Conservation (phyloP, 2,888 invertebrate genomes). For the Epistrophella euchroma region DNA sequence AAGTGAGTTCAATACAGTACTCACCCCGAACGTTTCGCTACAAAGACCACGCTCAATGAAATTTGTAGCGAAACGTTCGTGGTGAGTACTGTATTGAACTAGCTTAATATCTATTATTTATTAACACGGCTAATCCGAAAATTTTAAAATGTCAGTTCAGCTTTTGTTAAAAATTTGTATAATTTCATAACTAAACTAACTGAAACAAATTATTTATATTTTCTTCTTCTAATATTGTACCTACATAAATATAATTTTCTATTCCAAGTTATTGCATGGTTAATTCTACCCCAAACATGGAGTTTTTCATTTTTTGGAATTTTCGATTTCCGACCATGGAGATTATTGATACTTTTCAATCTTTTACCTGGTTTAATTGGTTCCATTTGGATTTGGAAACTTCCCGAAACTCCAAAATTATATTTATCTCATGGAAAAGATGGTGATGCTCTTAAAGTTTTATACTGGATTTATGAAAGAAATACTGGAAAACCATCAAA, state of each 20-base stretch:
- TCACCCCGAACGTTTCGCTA: too few relatives aligned
- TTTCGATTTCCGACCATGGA: slow-evolving; percentile 82
- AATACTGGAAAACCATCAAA: slow-evolving; percentile 78
- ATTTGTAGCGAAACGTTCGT: too few relatives aligned
- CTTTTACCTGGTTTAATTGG: slow-evolving; percentile 81
- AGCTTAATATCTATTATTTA: too few relatives aligned
- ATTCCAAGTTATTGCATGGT: slow-evolving; percentile 80
- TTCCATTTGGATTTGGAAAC: slow-evolving; percentile 77
- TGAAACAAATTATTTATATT: too few relatives aligned
- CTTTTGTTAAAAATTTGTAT: too few relatives aligned
- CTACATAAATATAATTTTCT: neutral
- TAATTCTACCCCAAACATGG: slow-evolving; percentile 81
- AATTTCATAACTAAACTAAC: too few relatives aligned
- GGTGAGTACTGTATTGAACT: too few relatives aligned
- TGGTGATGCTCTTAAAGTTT: slow-evolving; percentile 78
- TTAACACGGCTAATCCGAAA: too few relatives aligned
- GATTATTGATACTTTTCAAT: slow-evolving; percentile 80
- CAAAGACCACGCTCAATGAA: too few relatives aligned
- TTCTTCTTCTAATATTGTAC: too few relatives aligned
- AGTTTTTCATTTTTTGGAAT: slow-evolving; percentile 78
- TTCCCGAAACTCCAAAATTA: slow-evolving; percentile 82
- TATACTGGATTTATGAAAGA: slow-evolving; percentile 79
- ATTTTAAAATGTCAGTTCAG: too few relatives aligned
- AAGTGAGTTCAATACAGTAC: too few relatives aligned
- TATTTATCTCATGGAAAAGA: slow-evolving; percentile 79